A percentile compares a stretch with the other conserved stretches of the same genome.
Conservation (phyloP, 1,140 invertebrate genomes). For the Sinella curviseta region DNA sequence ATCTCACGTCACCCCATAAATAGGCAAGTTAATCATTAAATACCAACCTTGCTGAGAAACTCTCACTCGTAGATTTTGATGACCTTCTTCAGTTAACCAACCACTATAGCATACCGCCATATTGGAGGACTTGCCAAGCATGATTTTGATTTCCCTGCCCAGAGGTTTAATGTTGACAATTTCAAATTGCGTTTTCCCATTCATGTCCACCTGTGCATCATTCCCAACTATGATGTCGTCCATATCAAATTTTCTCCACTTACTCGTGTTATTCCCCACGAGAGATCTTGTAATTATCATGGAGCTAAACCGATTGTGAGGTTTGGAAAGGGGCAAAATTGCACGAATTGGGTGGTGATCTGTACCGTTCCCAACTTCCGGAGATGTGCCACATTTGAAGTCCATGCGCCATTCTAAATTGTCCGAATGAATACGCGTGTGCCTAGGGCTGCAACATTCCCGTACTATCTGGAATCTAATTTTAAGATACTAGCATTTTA, state of each 20-base stretch:
- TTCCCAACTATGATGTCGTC: not conserved
- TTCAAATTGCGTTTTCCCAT: not conserved
- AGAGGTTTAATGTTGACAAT: not conserved
- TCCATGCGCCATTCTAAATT: not conserved
- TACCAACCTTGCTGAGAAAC: not conserved
- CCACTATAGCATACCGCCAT: not conserved
- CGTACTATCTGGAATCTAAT: constrained; percentile 10
- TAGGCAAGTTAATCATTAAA: too few relatives aligned
- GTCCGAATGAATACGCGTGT: not conserved
- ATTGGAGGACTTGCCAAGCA: not conserved
- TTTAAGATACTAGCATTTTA: not conserved
- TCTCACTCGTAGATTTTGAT: not conserved
- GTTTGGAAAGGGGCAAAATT: not conserved
- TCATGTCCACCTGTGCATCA: not conserved
- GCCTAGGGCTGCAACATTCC: not conserved
- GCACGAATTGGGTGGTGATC: not conserved
- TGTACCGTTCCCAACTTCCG: not conserved
- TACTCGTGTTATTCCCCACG: not conserved
- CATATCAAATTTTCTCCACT: constrained; percentile 8
- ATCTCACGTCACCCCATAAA: too few relatives aligned
- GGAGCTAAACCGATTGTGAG: not conserved
- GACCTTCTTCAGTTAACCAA: not conserved
- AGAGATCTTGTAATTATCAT: not conserved
- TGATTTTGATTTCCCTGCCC: not conserved
- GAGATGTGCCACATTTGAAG: not conserved